A percentile compares a stretch with the other conserved stretches of the same genome.
Evolutionary conservation across 2,113 vertebrate genomes (phyloP).

Genomic region (Vanacampus margaritifer): DNA sequence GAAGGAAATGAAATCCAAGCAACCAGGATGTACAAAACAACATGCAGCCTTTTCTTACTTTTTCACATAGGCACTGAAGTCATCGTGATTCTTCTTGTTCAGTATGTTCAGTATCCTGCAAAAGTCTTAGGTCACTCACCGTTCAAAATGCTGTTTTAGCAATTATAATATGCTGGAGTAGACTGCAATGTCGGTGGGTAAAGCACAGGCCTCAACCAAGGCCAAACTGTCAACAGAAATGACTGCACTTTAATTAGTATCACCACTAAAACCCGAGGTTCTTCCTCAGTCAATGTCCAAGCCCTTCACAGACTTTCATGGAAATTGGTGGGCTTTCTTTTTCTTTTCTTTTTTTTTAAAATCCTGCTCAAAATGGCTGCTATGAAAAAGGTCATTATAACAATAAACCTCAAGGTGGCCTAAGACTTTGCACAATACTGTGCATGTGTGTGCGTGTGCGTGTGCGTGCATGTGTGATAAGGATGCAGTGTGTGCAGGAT

Average conservation of each 20-base stretch:
- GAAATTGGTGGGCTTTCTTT: neutral
- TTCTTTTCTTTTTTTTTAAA: neutral
- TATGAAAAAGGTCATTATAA: neutral
- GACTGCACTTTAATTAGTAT: neutral
- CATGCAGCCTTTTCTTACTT: constrained; percentile 44
- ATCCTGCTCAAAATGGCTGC: neutral
- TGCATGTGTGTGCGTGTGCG: neutral
- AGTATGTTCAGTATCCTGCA: constrained; percentile 1
- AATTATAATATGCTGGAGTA: neutral
- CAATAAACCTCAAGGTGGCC: neutral
- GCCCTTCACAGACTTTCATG: neutral
- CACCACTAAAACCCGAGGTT: neutral
- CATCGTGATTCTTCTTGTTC: constrained; percentile 26
- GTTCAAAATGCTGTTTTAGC: neutral
- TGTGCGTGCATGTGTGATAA: neutral
- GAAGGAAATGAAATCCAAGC: constrained; percentile 9
- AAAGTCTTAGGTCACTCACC: neutral
- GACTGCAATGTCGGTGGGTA: neutral
- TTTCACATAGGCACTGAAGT: constrained; percentile 27
- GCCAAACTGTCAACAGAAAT: neutral
- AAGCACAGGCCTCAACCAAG: neutral
- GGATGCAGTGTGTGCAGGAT: neutral
- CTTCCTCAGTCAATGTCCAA: neutral
- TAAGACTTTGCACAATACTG: constrained; percentile 1
- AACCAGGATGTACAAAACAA: constrained; percentile 43